Conservation (phyloP, 1,140 invertebrate genomes). For the Cydia fagiglandana region DNA sequence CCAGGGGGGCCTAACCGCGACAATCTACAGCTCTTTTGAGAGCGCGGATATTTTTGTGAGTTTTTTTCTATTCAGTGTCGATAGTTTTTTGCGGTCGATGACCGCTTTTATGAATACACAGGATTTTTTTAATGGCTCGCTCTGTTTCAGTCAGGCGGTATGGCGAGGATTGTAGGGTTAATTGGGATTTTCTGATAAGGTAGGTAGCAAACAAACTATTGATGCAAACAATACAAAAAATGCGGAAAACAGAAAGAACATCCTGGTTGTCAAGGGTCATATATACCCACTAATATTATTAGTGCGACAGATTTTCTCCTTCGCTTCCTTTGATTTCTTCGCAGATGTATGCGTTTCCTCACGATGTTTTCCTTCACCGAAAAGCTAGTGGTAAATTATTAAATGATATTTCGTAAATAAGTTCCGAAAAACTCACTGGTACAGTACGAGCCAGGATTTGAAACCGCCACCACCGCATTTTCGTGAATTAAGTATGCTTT, state of each 20-base stretch:
- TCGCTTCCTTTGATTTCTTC: no score
- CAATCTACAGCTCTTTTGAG: conserved; percentile 33
- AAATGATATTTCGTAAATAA: no score
- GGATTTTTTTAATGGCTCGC: conserved; percentile 8
- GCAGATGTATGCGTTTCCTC: no score
- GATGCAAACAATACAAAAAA: neutral
- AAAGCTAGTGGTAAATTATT: no score
- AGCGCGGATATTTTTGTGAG: conserved; percentile 21
- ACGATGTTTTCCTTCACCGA: no score
- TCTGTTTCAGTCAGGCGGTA: conserved; percentile 11
- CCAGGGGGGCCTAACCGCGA: conserved; percentile 17
- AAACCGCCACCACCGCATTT: no score
- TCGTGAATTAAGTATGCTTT: no score
- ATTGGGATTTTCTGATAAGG: conserved; percentile 9
- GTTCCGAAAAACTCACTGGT: no score
- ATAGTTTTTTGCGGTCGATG: conserved; percentile 32
- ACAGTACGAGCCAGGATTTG: no score
- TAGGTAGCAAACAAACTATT: neutral
- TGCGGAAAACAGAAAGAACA: neutral
- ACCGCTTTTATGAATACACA: conserved; percentile 29
- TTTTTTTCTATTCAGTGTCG: conserved; percentile 30
- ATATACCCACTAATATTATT: no score
- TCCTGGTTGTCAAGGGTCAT: no score
- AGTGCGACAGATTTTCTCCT: no score
- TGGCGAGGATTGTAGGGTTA: conserved; percentile 2